A percentile compares a stretch with the other conserved stretches of the same genome.
Evolutionary conservation across 1,140 invertebrate species (phyloP).

Genomic region (Papilio dardanus): DNA sequence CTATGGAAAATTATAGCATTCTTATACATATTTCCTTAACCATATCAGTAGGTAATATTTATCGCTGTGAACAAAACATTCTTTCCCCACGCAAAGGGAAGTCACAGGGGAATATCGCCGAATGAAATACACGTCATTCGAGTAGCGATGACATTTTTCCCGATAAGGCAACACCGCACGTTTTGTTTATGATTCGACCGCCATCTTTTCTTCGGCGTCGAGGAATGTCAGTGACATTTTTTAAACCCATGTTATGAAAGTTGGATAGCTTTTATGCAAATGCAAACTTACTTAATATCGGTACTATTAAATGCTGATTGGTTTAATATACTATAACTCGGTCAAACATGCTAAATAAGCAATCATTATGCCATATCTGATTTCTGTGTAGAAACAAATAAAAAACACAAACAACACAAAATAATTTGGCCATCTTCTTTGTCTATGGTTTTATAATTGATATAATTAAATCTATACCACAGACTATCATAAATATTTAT

Average conservation of each 20-base stretch:
- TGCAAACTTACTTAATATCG: too few relatives aligned
- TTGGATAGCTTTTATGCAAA: too few relatives aligned
- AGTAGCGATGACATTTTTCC: constrained; percentile 34
- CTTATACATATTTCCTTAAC: neutral
- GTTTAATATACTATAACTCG: too few relatives aligned
- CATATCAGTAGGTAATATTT: constrained; percentile 31
- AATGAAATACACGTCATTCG: constrained; percentile 37
- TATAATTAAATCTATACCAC: constrained; percentile 25
- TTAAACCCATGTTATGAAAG: too few relatives aligned
- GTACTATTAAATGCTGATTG: too few relatives aligned
- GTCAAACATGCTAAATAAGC: too few relatives aligned
- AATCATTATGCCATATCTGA: too few relatives aligned
- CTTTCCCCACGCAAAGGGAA: constrained; percentile 33
- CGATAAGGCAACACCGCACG: constrained; percentile 34
- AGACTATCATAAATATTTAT: constrained; percentile 35
- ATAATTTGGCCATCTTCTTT: neutral
- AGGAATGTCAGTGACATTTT: neutral
- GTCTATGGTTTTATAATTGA: constrained; percentile 30
- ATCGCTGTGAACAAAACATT: constrained; percentile 27
- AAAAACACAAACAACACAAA: neutral
- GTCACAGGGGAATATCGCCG: constrained; percentile 30
- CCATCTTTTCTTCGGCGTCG: constrained; percentile 20
- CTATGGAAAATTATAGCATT: too few relatives aligned
- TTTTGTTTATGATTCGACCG: constrained; percentile 33
- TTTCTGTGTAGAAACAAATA: too few relatives aligned